Percentiles rank a stretch among this genome's conserved stretches.
phyloP scores from a whole-genome alignment of 2,797 vertebrate species.

The Helarctos malayanus region DNA sequence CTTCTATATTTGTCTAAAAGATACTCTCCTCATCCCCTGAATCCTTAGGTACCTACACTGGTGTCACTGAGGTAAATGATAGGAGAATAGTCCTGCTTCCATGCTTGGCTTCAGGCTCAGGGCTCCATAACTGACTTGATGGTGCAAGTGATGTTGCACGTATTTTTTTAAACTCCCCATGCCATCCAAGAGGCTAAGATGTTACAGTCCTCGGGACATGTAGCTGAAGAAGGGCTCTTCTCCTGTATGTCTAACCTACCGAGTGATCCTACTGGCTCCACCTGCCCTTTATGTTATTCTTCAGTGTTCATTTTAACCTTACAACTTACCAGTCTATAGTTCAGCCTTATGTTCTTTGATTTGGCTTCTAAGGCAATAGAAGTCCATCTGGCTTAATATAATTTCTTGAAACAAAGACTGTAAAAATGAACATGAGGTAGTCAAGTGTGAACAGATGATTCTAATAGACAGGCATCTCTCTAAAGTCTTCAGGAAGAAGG shows the following conservation, averaged over 20 bases:
- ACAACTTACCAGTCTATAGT: not conserved
- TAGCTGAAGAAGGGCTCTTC: not conserved
- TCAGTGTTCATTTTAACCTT: not conserved
- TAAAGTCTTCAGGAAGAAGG: not conserved
- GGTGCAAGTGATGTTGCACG: not conserved
- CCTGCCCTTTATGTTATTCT: not conserved
- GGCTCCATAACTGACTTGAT: not conserved
- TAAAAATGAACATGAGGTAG: not conserved
- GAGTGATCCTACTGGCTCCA: not conserved
- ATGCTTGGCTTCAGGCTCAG: not conserved
- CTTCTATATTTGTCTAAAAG: not conserved
- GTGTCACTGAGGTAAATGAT: not conserved
- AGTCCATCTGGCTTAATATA: not conserved
- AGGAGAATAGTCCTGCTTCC: not conserved
- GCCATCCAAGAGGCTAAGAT: not conserved
- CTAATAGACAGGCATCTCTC: not conserved
- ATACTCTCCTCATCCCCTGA: not conserved
- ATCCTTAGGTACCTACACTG: not conserved
- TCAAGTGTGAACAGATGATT: not conserved
- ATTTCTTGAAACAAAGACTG: slow-evolving; percentile 6
- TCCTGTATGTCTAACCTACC: not conserved
- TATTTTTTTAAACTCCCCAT: not conserved
- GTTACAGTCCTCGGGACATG: not conserved
- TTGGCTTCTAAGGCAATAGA: not conserved
- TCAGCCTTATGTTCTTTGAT: not conserved